A percentile compares a stretch with the other conserved stretches of the same genome.
Evolutionary conservation across 1,140 invertebrate genomes (phyloP).

Genomic region (Trichomalopsis sarcophagae): DNA sequence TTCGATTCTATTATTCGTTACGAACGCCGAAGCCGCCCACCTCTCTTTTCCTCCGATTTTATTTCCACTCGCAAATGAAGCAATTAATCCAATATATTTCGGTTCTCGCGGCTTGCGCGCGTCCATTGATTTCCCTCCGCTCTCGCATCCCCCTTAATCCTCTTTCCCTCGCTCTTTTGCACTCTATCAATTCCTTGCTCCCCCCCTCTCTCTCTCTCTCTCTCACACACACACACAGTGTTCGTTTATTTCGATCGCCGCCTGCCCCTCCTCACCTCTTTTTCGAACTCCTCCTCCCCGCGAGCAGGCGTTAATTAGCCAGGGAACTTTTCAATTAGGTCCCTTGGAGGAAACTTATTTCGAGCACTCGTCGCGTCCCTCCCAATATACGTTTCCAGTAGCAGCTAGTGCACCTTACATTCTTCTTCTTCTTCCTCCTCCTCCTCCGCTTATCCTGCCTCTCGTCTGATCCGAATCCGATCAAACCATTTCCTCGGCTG

Average conservation of each 20-base stretch:
- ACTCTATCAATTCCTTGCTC: slow-evolving; percentile 35
- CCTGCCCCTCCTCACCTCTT: background rate
- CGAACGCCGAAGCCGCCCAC: background rate
- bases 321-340: slow-evolving; percentile 49
- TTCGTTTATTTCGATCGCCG: background rate
- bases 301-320: slow-evolving; percentile 40
- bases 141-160: slow-evolving; percentile 46
- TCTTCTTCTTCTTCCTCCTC: background rate
- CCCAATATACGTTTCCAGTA: too few relatives aligned
- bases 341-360: slow-evolving; percentile 19
- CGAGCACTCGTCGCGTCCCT: background rate
- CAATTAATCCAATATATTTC: slow-evolving; percentile 57
- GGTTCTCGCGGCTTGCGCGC: slow-evolving; percentile 35
- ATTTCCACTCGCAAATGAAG: slow-evolving; percentile 38
- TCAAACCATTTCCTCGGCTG: too few relatives aligned
- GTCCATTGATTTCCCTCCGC: slow-evolving; percentile 46
- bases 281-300: slow-evolving; percentile 20
- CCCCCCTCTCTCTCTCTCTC: background rate
- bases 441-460: background rate
- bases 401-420: background rate
- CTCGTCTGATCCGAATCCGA: too few relatives aligned
- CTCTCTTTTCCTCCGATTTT: slow-evolving; percentile 47
- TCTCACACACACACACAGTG: background rate
- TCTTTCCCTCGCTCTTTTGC: slow-evolving; percentile 24
- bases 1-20: background rate